These are phyloP conservation scores for Graphium colonna DNA, from an alignment of 2,888 invertebrate genomes.

Conservation along the genomic window DNA sequence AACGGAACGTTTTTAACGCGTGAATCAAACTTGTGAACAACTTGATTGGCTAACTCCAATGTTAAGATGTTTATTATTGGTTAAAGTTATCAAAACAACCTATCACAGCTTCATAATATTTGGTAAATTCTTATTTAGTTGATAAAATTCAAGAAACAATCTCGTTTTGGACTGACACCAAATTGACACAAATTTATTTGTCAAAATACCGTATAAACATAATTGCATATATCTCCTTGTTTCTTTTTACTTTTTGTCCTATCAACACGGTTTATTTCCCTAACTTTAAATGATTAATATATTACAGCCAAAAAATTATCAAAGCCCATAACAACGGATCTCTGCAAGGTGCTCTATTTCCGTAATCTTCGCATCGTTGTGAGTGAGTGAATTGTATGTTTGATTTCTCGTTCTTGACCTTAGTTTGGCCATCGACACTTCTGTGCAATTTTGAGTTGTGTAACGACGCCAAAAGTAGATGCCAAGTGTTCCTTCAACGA, in stretches of 20 bases:
- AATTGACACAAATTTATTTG: constrained; percentile 67
- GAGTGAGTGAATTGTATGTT: constrained; percentile 51
- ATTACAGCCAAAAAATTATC: constrained; percentile 14
- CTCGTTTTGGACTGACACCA: constrained; percentile 37
- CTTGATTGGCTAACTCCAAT: too few species aligned
- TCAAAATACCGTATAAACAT: constrained; percentile 73
- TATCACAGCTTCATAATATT: constrained; percentile 16
- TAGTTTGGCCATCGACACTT: constrained; percentile 52
- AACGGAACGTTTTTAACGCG: too few species aligned
- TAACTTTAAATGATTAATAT: constrained; percentile 36
- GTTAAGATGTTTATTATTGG: constrained; percentile 4
- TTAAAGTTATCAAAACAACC: background rate
- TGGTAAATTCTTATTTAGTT: constrained; percentile 14
- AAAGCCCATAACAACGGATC: constrained; percentile 18
- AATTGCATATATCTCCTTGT: constrained; percentile 56
- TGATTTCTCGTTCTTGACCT: constrained; percentile 64
- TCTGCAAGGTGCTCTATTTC: constrained; percentile 25
- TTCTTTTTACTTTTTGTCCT: constrained; percentile 63
- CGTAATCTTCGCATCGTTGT: constrained; percentile 27
- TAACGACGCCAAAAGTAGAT: constrained; percentile 72
- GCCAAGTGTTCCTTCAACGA: constrained; percentile 58
- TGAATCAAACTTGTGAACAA: too few species aligned
- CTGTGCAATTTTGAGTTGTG: constrained; percentile 67
- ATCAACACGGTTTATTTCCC: constrained; percentile 51
- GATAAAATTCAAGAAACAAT: constrained; percentile 29